Evolutionary conservation across 2,888 invertebrate genomes (phyloP).

Genomic region (Strigamia crassipes): DNA sequence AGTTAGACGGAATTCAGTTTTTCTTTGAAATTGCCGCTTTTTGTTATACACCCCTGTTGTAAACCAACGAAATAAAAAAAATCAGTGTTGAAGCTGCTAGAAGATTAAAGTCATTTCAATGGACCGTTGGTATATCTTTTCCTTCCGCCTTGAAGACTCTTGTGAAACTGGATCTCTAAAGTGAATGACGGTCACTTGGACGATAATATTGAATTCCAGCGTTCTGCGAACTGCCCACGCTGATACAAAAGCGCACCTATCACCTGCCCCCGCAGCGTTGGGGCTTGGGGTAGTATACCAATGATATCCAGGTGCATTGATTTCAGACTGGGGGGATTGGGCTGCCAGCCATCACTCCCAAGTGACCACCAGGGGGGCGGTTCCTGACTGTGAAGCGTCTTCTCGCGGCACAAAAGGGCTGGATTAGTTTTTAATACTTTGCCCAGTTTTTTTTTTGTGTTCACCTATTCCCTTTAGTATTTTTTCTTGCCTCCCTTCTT

Average conservation of each 20-base stretch:
- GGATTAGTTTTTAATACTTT: slow-evolving; percentile 10
- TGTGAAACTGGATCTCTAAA: neutral
- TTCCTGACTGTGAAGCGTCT: slow-evolving; percentile 4
- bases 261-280: slow-evolving; percentile 10
- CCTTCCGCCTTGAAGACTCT: neutral
- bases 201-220: slow-evolving; percentile 3
- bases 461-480: slow-evolving; percentile 4
- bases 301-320: neutral
- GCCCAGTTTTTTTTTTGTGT: neutral
- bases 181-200: slow-evolving; percentile 4
- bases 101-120: neutral
- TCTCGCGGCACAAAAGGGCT: slow-evolving; percentile 10
- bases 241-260: slow-evolving; percentile 10
- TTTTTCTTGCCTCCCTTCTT: neutral
- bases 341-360: slow-evolving; percentile 10
- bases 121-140: neutral
- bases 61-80: neutral
- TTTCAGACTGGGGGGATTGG: slow-evolving; percentile 3
- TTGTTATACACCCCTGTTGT: neutral
- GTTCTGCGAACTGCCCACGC: slow-evolving; percentile 4
- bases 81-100: neutral
- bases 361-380: slow-evolving; percentile 2
- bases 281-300: neutral
- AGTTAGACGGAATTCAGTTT: neutral
- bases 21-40: neutral